Conservation (phyloP, 2,113 vertebrate species). For the Oncorhynchus mykiss region DNA sequence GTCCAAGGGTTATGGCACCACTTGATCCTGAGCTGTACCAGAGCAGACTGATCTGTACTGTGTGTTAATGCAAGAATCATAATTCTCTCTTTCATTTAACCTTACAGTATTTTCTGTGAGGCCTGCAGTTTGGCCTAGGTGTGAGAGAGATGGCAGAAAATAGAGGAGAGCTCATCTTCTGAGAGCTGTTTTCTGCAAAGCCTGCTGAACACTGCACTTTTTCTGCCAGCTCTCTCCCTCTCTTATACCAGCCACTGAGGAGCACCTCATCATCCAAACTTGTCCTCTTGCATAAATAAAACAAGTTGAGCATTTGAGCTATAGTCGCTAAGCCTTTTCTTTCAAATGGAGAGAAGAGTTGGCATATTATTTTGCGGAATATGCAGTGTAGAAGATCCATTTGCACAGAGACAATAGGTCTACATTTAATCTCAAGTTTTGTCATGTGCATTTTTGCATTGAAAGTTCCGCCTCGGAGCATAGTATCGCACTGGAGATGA, state of each 20-base stretch:
- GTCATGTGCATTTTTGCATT: conserved; percentile 2
- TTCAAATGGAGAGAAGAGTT: conserved; percentile 23
- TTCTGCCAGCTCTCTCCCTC: conserved; percentile 55
- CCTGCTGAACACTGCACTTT: conserved; percentile 69
- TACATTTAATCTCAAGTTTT: conserved; percentile 20
- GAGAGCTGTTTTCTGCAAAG: conserved; percentile 37
- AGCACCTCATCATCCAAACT: conserved; percentile 61
- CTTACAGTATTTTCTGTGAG: no score
- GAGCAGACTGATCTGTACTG: no score
- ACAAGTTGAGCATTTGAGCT: conserved; percentile 49
- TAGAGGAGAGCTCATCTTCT: neutral
- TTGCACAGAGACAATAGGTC: conserved; percentile 22
- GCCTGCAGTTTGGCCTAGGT: neutral
- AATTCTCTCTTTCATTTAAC: no score
- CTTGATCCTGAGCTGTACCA: no score
- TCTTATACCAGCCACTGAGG: conserved; percentile 39
- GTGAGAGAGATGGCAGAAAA: neutral
- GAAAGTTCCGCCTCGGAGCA: conserved; percentile 22
- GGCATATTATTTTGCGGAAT: neutral
- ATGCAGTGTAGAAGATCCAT: conserved; percentile 27
- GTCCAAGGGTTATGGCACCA: no score
- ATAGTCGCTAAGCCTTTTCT: conserved; percentile 33
- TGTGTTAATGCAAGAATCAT: no score
- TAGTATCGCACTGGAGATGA: neutral
- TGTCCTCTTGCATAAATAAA: conserved; percentile 30